These are phyloP conservation scores for Tadarida brasiliensis DNA, from an alignment of 2,797 vertebrate species.

Conservation along the genomic window DNA sequence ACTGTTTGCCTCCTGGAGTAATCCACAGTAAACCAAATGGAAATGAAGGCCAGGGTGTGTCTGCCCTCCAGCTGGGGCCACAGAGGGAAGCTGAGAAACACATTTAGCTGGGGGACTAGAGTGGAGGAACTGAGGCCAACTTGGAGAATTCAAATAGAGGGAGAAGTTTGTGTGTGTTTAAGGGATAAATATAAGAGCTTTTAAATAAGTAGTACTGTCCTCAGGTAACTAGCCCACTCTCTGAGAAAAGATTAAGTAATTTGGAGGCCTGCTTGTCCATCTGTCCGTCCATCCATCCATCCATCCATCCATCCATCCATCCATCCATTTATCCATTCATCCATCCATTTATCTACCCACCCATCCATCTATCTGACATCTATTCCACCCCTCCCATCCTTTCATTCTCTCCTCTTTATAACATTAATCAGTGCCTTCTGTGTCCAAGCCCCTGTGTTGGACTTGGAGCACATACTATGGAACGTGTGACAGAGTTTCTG, in stretches of 20 bases:
- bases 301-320: too few species aligned
- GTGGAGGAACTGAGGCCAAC: conserved; percentile 17
- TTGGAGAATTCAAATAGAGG: conserved; percentile 25
- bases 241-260: conserved; percentile 4
- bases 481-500: neutral
- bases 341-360: too few species aligned
- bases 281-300: too few species aligned
- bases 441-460: neutral
- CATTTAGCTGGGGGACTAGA: neutral
- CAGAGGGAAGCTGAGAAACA: conserved; percentile 28
- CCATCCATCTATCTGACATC: neutral
- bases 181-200: conserved; percentile 43
- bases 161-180: neutral
- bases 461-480: neutral
- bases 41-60: conserved; percentile 71
- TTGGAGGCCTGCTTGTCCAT: neutral
- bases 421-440: neutral
- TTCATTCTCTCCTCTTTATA: neutral
- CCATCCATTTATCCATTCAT: too few species aligned
- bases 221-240: neutral
- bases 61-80: conserved; percentile 76
- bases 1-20: conserved; percentile 63
- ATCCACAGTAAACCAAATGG: conserved; percentile 73
- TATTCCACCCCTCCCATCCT: neutral
- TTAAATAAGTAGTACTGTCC: neutral